Base-by-base conservation (phyloP, 1,140 invertebrate genomes). In the Drosophila lacertosa region DNA sequence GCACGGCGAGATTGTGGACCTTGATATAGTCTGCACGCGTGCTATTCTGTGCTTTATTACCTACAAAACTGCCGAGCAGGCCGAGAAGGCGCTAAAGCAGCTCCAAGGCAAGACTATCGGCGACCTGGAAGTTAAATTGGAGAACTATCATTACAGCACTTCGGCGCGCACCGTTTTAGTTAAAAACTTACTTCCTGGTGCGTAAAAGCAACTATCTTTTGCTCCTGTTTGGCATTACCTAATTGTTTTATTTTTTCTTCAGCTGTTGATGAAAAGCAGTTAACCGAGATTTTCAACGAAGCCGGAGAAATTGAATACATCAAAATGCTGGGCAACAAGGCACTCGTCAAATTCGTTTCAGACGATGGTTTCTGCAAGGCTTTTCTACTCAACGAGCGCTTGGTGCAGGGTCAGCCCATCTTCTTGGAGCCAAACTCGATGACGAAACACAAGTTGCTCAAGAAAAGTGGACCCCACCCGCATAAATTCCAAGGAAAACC, bases 281-380 rank as follows among this genome's bases (percentile, higher is more conserved):
- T 65, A 7, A 51, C 35, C 0, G 9, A 16, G 0, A 0, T 77
- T 2, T 90, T 90, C 3, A 40, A 20, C 3, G 26, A 53, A 1
- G 51, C n/a, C 37, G 89, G 83, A 10, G 55, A 86, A 40, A 62
- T 90, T 6, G 73, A 79, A 1, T 48, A 5, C 32, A 15, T 90
- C 4, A 45, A 44, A 11, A 5, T 71, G 10, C 2, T 74, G 2
- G 2, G 0, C 3, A 1, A 33, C 5, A 73, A 42, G 26, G 89
- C 89, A 0, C 10, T 72, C 6, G 33, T 90, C n/a, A 68, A 69
- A 11, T 90, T 89, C 35, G 39, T 32, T 3, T 55, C 55, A 4
- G 60, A 71, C 0, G 89, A 90, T 2, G 83, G 16, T 0, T 90
- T 73, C 62, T 90, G 89, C 66, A 89, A 86, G 48, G 74, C 89